Evolutionary conservation across 2,888 invertebrate genomes (phyloP).

Genomic region (Lasioglossum oenotherae): DNA sequence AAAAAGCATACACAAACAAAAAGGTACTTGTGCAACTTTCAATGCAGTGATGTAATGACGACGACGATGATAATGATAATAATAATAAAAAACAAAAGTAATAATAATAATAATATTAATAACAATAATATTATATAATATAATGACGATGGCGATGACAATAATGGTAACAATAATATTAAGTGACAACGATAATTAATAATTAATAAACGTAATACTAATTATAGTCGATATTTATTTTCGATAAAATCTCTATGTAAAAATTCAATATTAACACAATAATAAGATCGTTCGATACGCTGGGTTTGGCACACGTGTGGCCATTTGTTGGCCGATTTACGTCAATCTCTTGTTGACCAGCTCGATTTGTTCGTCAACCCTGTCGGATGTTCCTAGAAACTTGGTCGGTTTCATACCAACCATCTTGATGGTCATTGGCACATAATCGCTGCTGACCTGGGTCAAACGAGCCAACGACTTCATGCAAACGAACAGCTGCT

Average conservation of each 20-base stretch:
- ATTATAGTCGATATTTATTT: slow-evolving; percentile 35
- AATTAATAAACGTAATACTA: slow-evolving; percentile 50
- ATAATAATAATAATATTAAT: slow-evolving; percentile 4
- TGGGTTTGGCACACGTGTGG: not conserved
- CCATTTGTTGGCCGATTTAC: slow-evolving; percentile 73
- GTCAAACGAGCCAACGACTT: slow-evolving; percentile 91
- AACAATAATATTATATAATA: slow-evolving; percentile 16
- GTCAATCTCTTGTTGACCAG: slow-evolving; percentile 89
- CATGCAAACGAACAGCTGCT: slow-evolving; percentile 91
- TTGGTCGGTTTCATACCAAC: slow-evolving; percentile 94
- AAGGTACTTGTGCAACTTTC: not conserved
- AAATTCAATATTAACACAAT: slow-evolving; percentile 55
- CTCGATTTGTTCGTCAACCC: slow-evolving; percentile 93
- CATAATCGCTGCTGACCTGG: slow-evolving; percentile 92
- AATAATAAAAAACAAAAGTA: slow-evolving; percentile 21
- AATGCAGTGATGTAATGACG: slow-evolving; percentile 9
- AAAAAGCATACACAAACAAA: not conserved
- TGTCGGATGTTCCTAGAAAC: slow-evolving; percentile 92
- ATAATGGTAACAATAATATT: slow-evolving; percentile 32
- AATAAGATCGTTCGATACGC: slow-evolving; percentile 11
- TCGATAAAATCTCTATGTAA: slow-evolving; percentile 63
- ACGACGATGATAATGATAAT: not conserved
- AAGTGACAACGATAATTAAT: slow-evolving; percentile 47
- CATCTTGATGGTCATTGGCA: slow-evolving; percentile 95
- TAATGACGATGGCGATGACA: slow-evolving; percentile 26